These are phyloP conservation scores for Charina bottae DNA, from an alignment of 2,113 vertebrate species.

Conservation along the genomic window DNA sequence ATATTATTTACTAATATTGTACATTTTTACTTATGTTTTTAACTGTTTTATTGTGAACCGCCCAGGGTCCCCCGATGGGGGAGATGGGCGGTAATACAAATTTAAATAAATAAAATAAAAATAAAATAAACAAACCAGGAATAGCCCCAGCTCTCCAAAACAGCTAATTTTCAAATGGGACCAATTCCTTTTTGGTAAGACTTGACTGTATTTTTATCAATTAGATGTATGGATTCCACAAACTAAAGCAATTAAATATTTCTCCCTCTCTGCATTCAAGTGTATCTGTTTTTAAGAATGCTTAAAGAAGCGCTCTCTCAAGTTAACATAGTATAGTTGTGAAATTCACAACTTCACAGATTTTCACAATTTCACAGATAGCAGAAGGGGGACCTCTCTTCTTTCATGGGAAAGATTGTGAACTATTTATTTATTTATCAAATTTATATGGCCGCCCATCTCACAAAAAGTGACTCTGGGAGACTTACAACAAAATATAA, in stretches of 20 bases:
- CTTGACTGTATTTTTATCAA: neutral
- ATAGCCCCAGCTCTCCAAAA: neutral
- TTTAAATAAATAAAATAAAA: too few relatives aligned
- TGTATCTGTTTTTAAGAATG: neutral
- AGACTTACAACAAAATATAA: too few relatives aligned
- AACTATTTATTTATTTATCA: too few relatives aligned
- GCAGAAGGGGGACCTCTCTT: neutral
- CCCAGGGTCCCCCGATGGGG: too few relatives aligned
- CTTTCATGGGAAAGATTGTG: neutral
- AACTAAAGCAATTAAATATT: neutral
- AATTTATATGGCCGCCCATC: too few relatives aligned
- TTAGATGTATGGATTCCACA: neutral
- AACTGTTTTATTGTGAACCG: too few relatives aligned
- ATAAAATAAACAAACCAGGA: too few relatives aligned
- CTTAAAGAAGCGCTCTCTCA: neutral
- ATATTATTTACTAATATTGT: too few relatives aligned
- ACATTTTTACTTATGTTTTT: too few relatives aligned
- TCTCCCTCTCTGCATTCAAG: neutral
- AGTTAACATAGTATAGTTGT: neutral
- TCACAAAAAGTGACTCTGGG: too few relatives aligned
- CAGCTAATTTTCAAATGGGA: neutral
- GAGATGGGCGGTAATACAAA: too few relatives aligned
- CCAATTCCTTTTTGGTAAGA: neutral
- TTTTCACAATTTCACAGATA: constrained; percentile 2
- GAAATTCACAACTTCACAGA: neutral